These are phyloP conservation scores for Drosophila mulleri DNA, from an alignment of 2,888 invertebrate genomes.

Conservation along the genomic window DNA sequence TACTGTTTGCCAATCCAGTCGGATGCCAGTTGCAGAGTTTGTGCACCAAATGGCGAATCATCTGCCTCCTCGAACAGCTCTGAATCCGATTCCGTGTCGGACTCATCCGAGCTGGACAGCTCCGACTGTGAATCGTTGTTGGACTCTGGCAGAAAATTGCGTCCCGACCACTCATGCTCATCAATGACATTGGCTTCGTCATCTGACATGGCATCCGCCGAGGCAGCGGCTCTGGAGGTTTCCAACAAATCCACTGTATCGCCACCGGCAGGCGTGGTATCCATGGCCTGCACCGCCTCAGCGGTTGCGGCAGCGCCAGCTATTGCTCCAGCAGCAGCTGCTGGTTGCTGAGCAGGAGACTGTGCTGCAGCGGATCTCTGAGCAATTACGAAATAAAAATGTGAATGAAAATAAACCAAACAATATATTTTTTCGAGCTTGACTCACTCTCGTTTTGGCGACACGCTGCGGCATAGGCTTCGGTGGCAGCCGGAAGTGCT, in stretches of 20 bases:
- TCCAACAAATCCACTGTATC: conserved; percentile 84
- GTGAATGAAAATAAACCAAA: neutral
- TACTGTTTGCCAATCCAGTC: conserved; percentile 88
- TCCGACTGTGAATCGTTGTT: conserved; percentile 90
- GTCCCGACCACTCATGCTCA: conserved; percentile 98
- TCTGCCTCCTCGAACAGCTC: conserved; percentile 89
- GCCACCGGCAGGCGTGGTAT: conserved; percentile 44
- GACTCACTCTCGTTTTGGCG: conserved; percentile 63
- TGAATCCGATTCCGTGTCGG: conserved; percentile 88
- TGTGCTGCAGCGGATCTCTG: conserved; percentile 58
- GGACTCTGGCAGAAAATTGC: conserved; percentile 94
- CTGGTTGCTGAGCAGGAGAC: conserved; percentile 38
- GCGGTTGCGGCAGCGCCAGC: conserved; percentile 20
- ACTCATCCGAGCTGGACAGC: conserved; percentile 86
- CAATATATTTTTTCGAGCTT: too few relatives aligned
- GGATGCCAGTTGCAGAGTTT: conserved; percentile 89
- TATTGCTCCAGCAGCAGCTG: conserved; percentile 22
- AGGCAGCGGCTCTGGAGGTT: conserved; percentile 69
- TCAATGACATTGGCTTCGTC: conserved; percentile 91
- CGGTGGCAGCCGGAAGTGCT: conserved; percentile 89
- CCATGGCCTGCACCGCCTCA: conserved; percentile 51
- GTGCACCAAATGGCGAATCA: conserved; percentile 86
- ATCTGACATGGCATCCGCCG: conserved; percentile 88
- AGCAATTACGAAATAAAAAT: neutral
- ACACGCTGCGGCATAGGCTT: conserved; percentile 84